These are phyloP conservation scores for Podargus strigoides DNA, from an alignment of 2,797 vertebrate genomes.

Conservation along the genomic window DNA sequence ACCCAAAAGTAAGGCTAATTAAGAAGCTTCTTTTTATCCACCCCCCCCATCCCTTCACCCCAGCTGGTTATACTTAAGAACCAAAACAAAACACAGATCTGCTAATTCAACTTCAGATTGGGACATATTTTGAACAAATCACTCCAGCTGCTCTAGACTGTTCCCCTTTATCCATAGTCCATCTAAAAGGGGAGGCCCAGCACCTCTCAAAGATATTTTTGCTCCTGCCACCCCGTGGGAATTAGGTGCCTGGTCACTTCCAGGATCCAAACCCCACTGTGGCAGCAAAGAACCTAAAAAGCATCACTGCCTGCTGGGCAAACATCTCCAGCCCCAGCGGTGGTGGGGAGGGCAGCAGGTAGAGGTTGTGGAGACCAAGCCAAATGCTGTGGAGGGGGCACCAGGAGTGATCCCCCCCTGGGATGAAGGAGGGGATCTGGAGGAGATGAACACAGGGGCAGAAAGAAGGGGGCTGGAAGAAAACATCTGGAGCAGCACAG, in stretches of 20 bases:
- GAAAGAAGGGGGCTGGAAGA: background rate
- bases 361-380: background rate
- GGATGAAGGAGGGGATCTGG: background rate
- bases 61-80: constrained; percentile 46
- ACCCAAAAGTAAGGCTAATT: background rate
- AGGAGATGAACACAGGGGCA: background rate
- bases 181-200: background rate
- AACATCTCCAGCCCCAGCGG: background rate
- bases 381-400: background rate
- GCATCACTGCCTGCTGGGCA: background rate
- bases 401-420: background rate
- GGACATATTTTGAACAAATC: background rate
- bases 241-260: rapidly evolving
- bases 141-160: background rate
- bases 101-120: background rate
- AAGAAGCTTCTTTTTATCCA: background rate
- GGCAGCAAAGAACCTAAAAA: background rate
- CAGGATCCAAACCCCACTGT: background rate
- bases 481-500: background rate
- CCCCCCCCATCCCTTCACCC: background rate
- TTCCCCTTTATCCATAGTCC: background rate
- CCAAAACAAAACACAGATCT: background rate
- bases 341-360: background rate
- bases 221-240: background rate
- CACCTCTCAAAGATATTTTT: background rate